Conservation (phyloP, 1,140 invertebrate genomes). For the Drosophila pallidifrons region DNA sequence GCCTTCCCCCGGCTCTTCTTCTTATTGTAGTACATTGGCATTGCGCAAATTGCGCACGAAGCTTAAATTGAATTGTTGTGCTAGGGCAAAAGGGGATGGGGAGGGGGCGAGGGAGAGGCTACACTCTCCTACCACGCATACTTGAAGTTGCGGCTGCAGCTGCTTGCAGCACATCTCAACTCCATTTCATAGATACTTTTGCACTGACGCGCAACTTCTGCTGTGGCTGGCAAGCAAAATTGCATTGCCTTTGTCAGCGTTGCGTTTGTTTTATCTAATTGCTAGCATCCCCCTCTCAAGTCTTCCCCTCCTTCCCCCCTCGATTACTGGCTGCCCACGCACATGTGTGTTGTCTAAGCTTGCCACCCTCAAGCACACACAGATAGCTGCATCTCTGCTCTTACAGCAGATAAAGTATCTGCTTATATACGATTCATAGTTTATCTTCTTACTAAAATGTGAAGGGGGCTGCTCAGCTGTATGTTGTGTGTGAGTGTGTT, state of each 20-base stretch:
- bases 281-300: slow-evolving; percentile 21
- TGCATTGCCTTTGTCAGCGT: slow-evolving; percentile 82
- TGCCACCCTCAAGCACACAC: slow-evolving; percentile 24
- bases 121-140: slow-evolving; percentile 55
- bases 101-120: neutral
- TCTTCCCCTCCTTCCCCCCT: neutral
- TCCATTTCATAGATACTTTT: slow-evolving; percentile 65
- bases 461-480: slow-evolving; percentile 68
- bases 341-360: slow-evolving; percentile 53
- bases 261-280: slow-evolving; percentile 83
- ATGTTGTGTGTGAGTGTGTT: slow-evolving; percentile 45
- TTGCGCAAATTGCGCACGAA: slow-evolving; percentile 79
- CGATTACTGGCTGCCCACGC: slow-evolving; percentile 6
- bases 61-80: slow-evolving; percentile 81
- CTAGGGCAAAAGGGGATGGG: slow-evolving; percentile 19
- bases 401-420: slow-evolving; percentile 75
- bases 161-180: slow-evolving; percentile 55
- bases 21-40: slow-evolving; percentile 35
- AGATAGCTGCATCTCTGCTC: slow-evolving; percentile 48
- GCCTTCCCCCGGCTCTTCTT: neutral
- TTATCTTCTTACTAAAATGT: slow-evolving; percentile 66
- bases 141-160: slow-evolving; percentile 73
- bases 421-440: slow-evolving; percentile 73
- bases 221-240: slow-evolving; percentile 75
- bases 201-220: slow-evolving; percentile 72